A percentile compares a stretch with the other conserved stretches of the same genome.
Evolutionary conservation across 2,888 invertebrate species (phyloP).

Genomic region (Glyphotaelius pellucidus): DNA sequence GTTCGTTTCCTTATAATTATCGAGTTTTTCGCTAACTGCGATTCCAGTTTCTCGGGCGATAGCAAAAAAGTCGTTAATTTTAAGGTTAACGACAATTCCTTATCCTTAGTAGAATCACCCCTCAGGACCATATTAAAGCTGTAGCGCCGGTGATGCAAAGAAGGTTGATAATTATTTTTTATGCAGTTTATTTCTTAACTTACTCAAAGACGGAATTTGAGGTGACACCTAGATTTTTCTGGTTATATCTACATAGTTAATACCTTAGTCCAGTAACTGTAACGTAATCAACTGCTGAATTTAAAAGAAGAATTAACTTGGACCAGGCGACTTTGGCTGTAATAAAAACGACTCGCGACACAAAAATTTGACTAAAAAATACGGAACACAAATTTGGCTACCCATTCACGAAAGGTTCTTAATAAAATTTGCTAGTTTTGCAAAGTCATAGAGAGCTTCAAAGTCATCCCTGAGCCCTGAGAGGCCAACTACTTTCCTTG

Average conservation of each 20-base stretch:
- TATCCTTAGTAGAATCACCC: no score
- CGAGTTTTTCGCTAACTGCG: no score
- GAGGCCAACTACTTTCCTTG: background rate
- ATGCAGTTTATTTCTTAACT: background rate
- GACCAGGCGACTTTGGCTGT: background rate
- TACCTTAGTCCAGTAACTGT: background rate
- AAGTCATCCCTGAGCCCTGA: no score
- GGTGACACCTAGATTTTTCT: background rate
- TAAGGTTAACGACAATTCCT: no score
- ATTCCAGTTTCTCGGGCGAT: no score
- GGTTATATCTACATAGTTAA: background rate
- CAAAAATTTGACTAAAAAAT: no score
- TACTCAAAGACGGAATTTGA: background rate
- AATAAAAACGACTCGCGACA: background rate
- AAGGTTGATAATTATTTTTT: background rate
- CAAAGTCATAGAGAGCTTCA: no score
- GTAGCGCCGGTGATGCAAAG: background rate
- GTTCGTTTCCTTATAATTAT: no score
- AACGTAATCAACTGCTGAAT: background rate
- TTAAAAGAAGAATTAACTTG: background rate
- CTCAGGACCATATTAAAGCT: background rate
- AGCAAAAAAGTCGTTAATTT: no score
- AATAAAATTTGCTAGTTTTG: no score
- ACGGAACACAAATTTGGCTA: no score
- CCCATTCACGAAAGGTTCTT: no score